Base-by-base conservation (phyloP, 2,888 invertebrate species). In the Epistrophella euchroma region DNA sequence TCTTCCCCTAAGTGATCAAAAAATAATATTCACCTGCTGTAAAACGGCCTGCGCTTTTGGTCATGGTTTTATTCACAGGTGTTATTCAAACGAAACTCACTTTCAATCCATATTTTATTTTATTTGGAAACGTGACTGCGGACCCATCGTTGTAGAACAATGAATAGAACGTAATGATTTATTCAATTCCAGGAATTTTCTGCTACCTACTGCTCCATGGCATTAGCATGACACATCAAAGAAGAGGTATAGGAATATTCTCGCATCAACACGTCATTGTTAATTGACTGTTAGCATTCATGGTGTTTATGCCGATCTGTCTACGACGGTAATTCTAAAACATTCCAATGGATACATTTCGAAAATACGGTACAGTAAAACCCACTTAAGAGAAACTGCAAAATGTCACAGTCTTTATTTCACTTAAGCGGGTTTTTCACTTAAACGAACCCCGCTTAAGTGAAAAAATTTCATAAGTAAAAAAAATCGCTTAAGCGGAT, bases 191-290 rank as follows among this genome's bases (percentile, higher is more conserved):
- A 47, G 32, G 64, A 66, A 66, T 47, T 66, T 35, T 17, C n/a
- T 45, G 43, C 45, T 28, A 11, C 45, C 40, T 60, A 22, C 22
- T 22, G 40, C 28, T 56, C 37, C 11, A 37, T 37, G 22, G 60
- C 17, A 25, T 25, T 52, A 1, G 50, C 11, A 64, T 64, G 64
- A 66, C 32, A 32, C 64, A 79, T 79, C 73, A 73, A 72, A 79
- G 66, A 37, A 40, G 45, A 55, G 40, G 17, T 19, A 37, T 2
- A 32, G n/a, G 9, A 17, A 56, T 19, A 22, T 64, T 70, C 62
- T 28, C 64, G 58, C 32, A 73, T 47, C 56, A 68, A 19, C 72
- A 73, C 72, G 66, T 79, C 72, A 66, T 79, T 56, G 79, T 79
- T 73, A 79, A 79, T 79, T 47, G 73, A 76, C 66, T 70, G 68